Conservation (phyloP, 2,797 vertebrate species). For the Margarornis squamiger region DNA sequence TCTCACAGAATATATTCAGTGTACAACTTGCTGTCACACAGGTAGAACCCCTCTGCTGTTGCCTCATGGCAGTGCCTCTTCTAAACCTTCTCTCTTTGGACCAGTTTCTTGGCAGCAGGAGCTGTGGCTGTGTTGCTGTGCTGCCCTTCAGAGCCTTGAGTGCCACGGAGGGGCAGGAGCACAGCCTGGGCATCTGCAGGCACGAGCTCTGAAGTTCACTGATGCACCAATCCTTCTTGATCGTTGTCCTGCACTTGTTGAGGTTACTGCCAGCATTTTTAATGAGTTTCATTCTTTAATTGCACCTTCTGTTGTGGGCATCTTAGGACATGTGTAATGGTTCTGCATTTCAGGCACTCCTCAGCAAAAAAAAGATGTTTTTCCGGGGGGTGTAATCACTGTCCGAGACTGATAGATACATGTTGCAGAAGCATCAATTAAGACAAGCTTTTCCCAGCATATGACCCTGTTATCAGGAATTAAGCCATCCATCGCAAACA, state of each 20-base stretch:
- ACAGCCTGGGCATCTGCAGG: not conserved
- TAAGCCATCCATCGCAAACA: not conserved
- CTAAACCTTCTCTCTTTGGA: not conserved
- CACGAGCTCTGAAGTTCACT: not conserved
- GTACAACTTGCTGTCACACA: not conserved
- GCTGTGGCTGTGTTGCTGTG: not conserved
- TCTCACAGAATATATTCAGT: not conserved
- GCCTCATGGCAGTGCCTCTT: not conserved
- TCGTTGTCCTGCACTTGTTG: not conserved
- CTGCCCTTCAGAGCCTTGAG: not conserved
- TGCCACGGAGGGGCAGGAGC: not conserved
- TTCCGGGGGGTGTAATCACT: constrained; percentile 52
- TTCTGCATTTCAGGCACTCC: not conserved
- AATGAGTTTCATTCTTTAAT: constrained; percentile 49
- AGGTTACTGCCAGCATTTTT: constrained; percentile 37
- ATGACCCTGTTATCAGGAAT: constrained; percentile 41
- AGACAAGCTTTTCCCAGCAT: not conserved
- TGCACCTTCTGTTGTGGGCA: not conserved
- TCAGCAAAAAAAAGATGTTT: constrained; percentile 37
- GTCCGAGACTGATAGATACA: constrained; percentile 25
- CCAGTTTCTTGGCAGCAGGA: not conserved
- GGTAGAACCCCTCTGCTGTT: not conserved
- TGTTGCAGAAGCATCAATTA: constrained; percentile 30
- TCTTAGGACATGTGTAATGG: constrained; percentile 36
- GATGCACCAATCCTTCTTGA: not conserved